phyloP scores from a whole-genome alignment of 2,888 invertebrate species.

The Thelaira solivaga region DNA sequence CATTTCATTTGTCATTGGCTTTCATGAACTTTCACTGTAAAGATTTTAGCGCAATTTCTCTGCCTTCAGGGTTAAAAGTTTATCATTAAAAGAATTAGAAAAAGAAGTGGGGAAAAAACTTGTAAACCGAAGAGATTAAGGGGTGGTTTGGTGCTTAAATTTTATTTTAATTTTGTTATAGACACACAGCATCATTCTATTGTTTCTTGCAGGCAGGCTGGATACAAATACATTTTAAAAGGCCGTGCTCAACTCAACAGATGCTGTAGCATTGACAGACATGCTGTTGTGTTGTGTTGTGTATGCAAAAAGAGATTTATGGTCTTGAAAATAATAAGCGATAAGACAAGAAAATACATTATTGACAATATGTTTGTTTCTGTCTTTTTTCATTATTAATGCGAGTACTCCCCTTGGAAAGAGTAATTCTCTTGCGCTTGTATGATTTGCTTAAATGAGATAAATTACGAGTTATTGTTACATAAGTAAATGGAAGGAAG shows the following conservation, averaged over 20 bases:
- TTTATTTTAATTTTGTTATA: neutral
- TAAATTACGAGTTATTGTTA: too few relatives aligned
- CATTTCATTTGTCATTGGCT: conserved; percentile 10
- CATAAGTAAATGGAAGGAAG: too few relatives aligned
- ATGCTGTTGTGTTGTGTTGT: too few relatives aligned
- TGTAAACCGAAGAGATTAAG: conserved; percentile 25
- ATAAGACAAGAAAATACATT: conserved; percentile 37
- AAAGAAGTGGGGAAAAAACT: conserved; percentile 25
- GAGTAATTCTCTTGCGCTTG: too few relatives aligned
- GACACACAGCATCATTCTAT: neutral
- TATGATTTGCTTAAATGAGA: too few relatives aligned
- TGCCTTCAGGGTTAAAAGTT: conserved; percentile 40
- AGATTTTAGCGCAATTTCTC: conserved; percentile 3
- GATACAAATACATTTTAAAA: conserved; percentile 23
- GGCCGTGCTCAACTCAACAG: conserved; percentile 50
- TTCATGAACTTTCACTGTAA: neutral
- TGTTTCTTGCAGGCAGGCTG: conserved; percentile 5
- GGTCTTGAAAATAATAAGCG: conserved; percentile 44
- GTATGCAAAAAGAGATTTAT: conserved; percentile 41
- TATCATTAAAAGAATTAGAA: conserved; percentile 4
- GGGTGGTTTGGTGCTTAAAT: conserved; percentile 39
- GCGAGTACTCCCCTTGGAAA: too few relatives aligned
- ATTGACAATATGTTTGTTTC: conserved; percentile 36
- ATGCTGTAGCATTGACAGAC: conserved; percentile 33
- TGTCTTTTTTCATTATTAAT: neutral